These are phyloP conservation scores for Sarcophaga subvicina DNA, from an alignment of 2,888 invertebrate genomes.

Conservation along the genomic window DNA sequence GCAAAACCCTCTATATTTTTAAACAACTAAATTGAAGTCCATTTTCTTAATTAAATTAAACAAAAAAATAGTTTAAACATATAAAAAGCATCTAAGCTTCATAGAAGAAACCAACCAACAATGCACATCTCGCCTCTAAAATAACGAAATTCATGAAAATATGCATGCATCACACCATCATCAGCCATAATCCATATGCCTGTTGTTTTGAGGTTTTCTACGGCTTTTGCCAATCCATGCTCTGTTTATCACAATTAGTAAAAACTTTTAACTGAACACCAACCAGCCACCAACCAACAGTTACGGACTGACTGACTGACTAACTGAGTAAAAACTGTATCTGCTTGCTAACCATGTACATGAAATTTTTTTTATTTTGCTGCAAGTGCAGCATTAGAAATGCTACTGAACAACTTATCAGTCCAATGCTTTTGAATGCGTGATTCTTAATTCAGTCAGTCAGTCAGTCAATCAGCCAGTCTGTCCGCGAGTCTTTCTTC, in stretches of 20 bases:
- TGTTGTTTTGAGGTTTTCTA: slow-evolving; percentile 38
- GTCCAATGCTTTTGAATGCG: slow-evolving; percentile 67
- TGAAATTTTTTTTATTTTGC: neutral
- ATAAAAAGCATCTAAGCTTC: neutral
- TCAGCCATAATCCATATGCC: neutral
- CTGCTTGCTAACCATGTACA: neutral
- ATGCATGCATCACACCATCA: slow-evolving; percentile 53
- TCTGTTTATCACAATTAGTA: slow-evolving; percentile 69
- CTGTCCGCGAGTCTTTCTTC: neutral
- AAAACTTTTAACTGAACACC: slow-evolving; percentile 50
- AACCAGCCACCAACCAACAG: slow-evolving; percentile 16
- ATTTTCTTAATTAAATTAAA: too few species aligned
- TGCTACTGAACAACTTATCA: slow-evolving; percentile 64
- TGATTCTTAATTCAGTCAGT: slow-evolving; percentile 43
- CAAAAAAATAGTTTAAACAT: neutral
- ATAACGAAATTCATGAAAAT: slow-evolving; percentile 16
- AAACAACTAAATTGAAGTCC: too few species aligned
- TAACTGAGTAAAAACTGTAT: slow-evolving; percentile 31
- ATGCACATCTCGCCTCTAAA: slow-evolving; percentile 12
- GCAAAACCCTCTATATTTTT: too few species aligned
- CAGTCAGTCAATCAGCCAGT: neutral
- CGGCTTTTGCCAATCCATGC: slow-evolving; percentile 54
- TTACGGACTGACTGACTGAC: slow-evolving; percentile 42
- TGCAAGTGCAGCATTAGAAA: slow-evolving; percentile 18
- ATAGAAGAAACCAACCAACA: neutral